Evolutionary conservation across 2,888 invertebrate genomes (phyloP), one percentile per base, ranked within the genome.

Genomic region (Heliconius erato): DNA sequence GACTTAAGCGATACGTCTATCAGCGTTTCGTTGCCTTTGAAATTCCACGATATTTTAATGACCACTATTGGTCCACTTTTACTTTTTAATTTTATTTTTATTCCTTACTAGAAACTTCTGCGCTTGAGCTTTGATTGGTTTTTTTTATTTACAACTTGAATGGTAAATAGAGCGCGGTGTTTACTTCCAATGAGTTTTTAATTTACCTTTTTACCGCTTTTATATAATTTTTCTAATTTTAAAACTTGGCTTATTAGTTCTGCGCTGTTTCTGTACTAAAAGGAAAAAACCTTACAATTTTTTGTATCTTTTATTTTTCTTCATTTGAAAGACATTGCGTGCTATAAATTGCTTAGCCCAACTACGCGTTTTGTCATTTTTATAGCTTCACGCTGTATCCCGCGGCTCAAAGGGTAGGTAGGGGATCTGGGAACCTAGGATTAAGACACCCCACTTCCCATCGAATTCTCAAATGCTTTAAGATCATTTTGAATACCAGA

Each of bases 11-110:
- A 76, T 84, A 82, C 83, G 80, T 80, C 80, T 83, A 83, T 84
- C 82, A 74, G 74, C 59, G 82, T 83, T 80, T 82, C 71, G 83
- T 80, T 82, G 76, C 80, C 83, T 94, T 93, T 94, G 92, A 91
- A 94, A 94, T 94, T 94, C 94, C 93, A 95, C 94, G 93, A 94
- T 94, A 93, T 95, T 95, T 95, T 95, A 95, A 95, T 95, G 94
- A 94, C 93, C 93, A 93, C 94, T 94, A 95, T 95, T 92, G 93
- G 87, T 90, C 92, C 89, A 92, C 92, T 93, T 92, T 92, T 93
- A 49, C 26, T 49, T 72, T 72, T 72, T 54, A 54, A 71, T 44
- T 71, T 44, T 72, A 72, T 89, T 92, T 89, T 88, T 89, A 63
- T 88, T 88, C 90, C 74, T 68, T 68, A 74, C 35, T 59, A 32